phyloP scores from a whole-genome alignment of 2,113 vertebrate species.

The Antidorcas marsupialis region DNA sequence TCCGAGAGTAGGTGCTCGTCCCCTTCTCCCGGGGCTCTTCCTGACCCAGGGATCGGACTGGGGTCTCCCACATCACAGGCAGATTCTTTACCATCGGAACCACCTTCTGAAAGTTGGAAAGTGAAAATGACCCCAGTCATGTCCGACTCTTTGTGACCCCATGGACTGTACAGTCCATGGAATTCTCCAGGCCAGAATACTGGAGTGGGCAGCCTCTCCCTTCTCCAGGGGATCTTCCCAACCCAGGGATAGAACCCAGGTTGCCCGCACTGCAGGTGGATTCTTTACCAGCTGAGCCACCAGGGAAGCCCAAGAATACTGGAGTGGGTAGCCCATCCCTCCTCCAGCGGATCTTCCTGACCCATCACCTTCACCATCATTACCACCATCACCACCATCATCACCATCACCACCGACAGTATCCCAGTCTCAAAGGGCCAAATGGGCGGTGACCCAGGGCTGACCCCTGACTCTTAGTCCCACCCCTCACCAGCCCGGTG shows the following conservation, averaged over 20 bases:
- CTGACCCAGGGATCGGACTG: neutral
- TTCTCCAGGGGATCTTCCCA: neutral
- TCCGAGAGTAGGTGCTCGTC: neutral
- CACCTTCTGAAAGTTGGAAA: neutral
- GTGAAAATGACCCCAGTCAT: neutral
- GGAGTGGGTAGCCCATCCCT: accelerated
- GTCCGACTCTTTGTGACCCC: neutral
- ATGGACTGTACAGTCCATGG: neutral
- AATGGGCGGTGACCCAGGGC: accelerated
- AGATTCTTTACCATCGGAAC: neutral
- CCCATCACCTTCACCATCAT: neutral
- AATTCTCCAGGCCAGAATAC: neutral
- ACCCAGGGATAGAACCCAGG: neutral
- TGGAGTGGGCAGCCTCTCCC: neutral
- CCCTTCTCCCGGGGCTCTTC: neutral
- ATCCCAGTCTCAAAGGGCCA: neutral
- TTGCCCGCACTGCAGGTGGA: neutral
- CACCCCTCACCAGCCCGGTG: neutral
- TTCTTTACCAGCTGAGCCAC: neutral
- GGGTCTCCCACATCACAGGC: neutral
- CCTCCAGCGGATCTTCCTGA: neutral
- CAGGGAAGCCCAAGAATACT: neutral
- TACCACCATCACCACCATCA: neutral
- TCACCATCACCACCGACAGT: neutral
- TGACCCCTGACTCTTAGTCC: accelerated